These are phyloP conservation scores for Ibycter americanus DNA, from an alignment of 2,797 vertebrate genomes.

Conservation along the genomic window DNA sequence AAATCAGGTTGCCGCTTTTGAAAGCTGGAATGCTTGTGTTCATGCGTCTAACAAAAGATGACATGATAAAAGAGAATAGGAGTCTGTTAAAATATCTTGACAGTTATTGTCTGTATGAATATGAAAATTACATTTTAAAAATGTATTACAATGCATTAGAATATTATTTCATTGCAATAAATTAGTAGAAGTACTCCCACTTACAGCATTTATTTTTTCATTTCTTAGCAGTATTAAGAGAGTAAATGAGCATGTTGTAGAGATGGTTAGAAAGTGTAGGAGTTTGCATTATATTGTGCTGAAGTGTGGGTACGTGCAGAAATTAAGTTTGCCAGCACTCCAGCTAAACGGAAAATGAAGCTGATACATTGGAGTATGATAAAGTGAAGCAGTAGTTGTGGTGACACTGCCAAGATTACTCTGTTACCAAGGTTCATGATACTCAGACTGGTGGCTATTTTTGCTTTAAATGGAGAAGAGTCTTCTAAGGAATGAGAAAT, in stretches of 20 bases:
- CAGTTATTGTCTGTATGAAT: constrained; percentile 32
- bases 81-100: constrained; percentile 32
- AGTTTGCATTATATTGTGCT: constrained; percentile 64
- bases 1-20: not conserved
- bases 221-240: constrained; percentile 46
- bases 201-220: constrained; percentile 53
- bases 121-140: constrained; percentile 32
- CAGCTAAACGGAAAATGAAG: constrained; percentile 66
- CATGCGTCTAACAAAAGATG: not conserved
- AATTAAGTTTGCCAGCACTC: constrained; percentile 63
- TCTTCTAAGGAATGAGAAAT: not conserved
- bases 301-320: constrained; percentile 56
- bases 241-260: constrained; percentile 58
- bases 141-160: constrained; percentile 39
- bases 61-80: not conserved
- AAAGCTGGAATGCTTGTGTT: not conserved
- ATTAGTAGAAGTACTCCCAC: constrained; percentile 26
- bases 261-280: constrained; percentile 57
- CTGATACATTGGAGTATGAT: constrained; percentile 56
- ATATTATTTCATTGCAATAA: constrained; percentile 30
- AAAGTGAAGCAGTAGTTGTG: constrained; percentile 40
- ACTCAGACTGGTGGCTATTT: constrained; percentile 11
- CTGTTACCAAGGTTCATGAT: constrained; percentile 31
- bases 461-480: constrained; percentile 7
- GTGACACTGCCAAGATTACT: constrained; percentile 54